These are phyloP conservation scores for Hippasteria phrygiana DNA, from an alignment of 53 echinoderm and acorn worm genomes.

Conservation along the genomic window DNA sequence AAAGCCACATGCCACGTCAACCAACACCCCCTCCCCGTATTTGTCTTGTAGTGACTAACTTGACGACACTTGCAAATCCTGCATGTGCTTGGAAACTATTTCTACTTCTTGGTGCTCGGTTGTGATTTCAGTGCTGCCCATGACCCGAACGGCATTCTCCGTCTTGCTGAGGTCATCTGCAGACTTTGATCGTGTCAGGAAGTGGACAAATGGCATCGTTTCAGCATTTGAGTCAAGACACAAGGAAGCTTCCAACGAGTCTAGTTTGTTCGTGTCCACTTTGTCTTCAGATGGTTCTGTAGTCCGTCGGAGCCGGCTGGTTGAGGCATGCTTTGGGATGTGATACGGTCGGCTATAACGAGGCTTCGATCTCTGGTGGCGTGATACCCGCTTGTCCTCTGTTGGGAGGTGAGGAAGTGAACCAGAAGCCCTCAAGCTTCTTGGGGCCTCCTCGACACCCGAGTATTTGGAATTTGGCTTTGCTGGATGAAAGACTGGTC, in stretches of 20 bases:
- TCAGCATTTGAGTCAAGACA: not conserved
- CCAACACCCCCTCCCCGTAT: not conserved
- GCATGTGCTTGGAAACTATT: constrained; percentile 57
- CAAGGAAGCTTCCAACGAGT: not conserved
- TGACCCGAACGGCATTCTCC: not conserved
- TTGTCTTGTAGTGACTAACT: not conserved
- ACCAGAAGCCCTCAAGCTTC: constrained; percentile 71
- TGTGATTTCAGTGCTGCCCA: not conserved
- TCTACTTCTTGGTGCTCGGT: constrained; percentile 54
- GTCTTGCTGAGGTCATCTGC: constrained; percentile 69
- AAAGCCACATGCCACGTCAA: not conserved
- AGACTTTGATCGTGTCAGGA: constrained; percentile 79
- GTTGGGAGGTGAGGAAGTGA: constrained; percentile 49
- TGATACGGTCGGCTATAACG: constrained; percentile 74
- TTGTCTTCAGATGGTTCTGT: constrained; percentile 35
- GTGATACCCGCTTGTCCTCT: constrained; percentile 64
- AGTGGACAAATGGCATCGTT: constrained; percentile 11
- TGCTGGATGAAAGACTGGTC: constrained; percentile 59
- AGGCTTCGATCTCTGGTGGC: constrained; percentile 51
- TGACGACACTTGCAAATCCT: constrained; percentile 64
- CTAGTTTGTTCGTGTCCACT: not conserved
- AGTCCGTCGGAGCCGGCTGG: constrained; percentile 2
- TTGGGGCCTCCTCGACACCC: constrained; percentile 66
- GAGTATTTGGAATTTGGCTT: constrained; percentile 4
- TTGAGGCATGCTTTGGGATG: constrained; percentile 47